These are phyloP conservation scores for Ceratitis capitata DNA, from an alignment of 1,140 invertebrate species.

Conservation along the genomic window DNA sequence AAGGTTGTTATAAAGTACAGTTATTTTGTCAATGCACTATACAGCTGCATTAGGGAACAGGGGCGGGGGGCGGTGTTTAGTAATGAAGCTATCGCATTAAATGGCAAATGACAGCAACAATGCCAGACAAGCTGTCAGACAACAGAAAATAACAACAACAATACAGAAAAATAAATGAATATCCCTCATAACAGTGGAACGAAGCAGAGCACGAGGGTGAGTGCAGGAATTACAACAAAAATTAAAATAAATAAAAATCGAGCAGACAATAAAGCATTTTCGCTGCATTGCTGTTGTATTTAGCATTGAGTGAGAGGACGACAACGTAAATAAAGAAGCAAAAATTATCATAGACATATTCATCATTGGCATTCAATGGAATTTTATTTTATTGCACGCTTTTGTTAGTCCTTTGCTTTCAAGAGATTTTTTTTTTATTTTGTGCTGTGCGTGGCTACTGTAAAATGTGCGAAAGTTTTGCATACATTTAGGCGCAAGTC, in stretches of 20 bases:
- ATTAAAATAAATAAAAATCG: no score
- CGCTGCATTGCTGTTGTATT: not conserved
- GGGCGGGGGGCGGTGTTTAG: not conserved
- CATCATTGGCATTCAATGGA: not conserved
- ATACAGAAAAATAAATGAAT: no score
- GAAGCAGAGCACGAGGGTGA: not conserved
- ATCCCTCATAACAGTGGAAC: not conserved
- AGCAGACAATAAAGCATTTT: not conserved
- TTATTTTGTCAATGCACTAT: not conserved
- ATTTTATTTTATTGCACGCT: not conserved
- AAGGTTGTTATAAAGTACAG: not conserved
- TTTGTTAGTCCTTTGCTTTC: not conserved
- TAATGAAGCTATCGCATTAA: not conserved
- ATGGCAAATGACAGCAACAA: slow-evolving; percentile 18
- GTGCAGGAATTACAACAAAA: not conserved
- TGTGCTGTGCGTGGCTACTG: not conserved
- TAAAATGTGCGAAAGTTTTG: not conserved
- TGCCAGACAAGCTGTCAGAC: not conserved
- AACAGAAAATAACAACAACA: not conserved
- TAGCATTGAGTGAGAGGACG: not conserved
- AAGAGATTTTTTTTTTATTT: not conserved
- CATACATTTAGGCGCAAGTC: not conserved
- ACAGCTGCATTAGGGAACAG: no score
- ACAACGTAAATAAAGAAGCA: not conserved
- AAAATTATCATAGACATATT: not conserved